Evolutionary conservation across 2,797 vertebrate genomes (phyloP).

Genomic region (Danio kyathit): DNA sequence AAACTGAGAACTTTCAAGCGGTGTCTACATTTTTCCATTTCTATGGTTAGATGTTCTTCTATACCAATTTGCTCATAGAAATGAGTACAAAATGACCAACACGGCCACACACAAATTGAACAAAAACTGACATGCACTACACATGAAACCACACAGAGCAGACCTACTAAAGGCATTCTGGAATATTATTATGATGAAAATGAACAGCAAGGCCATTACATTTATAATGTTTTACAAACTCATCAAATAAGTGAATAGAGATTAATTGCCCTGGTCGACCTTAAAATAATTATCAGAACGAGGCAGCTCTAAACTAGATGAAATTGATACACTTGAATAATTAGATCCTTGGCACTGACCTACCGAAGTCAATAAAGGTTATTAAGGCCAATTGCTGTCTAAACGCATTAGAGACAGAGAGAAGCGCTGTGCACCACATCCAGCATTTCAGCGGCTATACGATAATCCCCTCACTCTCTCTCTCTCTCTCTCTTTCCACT

Average conservation of each 20-base stretch:
- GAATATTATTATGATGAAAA: slow-evolving; percentile 74
- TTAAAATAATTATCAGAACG: slow-evolving; percentile 89
- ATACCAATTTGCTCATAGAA: no score
- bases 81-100: no score
- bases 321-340: slow-evolving; percentile 96
- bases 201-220: slow-evolving; percentile 78
- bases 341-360: slow-evolving; percentile 90
- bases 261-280: slow-evolving; percentile 87
- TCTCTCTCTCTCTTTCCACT: slow-evolving; percentile 79
- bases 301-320: slow-evolving; percentile 88
- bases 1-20: no score
- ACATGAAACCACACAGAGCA: neutral
- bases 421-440: slow-evolving; percentile 74
- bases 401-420: slow-evolving; percentile 82
- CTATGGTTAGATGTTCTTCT: no score
- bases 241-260: slow-evolving; percentile 87
- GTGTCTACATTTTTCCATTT: no score
- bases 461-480: slow-evolving; percentile 86
- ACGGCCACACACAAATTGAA: no score
- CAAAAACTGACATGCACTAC: no score
- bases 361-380: slow-evolving; percentile 92
- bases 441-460: slow-evolving; percentile 85
- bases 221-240: slow-evolving; percentile 87
- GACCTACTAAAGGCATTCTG: slow-evolving; percentile 47
- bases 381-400: slow-evolving; percentile 91